These are phyloP conservation scores for Epinephelus fuscoguttatus DNA, from an alignment of 2,113 vertebrate genomes.

Conservation along the genomic window DNA sequence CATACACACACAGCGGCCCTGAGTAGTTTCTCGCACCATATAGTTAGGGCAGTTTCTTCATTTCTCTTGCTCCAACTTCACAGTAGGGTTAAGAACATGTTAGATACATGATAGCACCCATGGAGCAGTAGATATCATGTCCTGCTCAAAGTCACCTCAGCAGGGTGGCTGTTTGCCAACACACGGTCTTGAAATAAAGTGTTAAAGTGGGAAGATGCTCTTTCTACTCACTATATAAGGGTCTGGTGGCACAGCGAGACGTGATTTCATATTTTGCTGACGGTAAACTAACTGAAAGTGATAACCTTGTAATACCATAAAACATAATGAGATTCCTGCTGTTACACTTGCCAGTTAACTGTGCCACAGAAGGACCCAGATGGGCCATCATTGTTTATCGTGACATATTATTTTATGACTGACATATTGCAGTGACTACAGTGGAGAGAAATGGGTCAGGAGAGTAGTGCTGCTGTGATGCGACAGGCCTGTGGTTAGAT, in stretches of 20 bases:
- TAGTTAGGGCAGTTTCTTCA: neutral
- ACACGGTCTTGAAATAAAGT: neutral
- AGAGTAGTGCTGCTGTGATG: conserved; percentile 52
- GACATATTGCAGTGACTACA: conserved; percentile 57
- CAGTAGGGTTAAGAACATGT: neutral
- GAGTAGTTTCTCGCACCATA: neutral
- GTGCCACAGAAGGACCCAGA: conserved; percentile 38
- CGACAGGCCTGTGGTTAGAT: conserved; percentile 55
- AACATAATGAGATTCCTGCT: conserved; percentile 39
- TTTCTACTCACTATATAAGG: conserved; percentile 12
- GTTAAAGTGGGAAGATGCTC: conserved; percentile 19
- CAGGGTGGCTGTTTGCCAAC: conserved; percentile 26
- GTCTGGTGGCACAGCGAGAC: neutral
- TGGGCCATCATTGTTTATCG: conserved; percentile 44
- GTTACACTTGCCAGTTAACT: conserved; percentile 44
- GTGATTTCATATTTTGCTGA: conserved; percentile 18
- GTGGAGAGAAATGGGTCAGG: conserved; percentile 64
- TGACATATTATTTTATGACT: conserved; percentile 58
- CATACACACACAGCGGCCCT: neutral
- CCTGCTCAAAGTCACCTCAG: conserved; percentile 25
- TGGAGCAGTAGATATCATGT: neutral
- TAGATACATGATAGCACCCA: neutral
- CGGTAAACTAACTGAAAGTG: conserved; percentile 14
- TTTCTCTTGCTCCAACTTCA: neutral
- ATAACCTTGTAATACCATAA: conserved; percentile 35